Percentiles rank a stretch among this genome's conserved stretches.
Evolutionary conservation across 2,888 invertebrate genomes (phyloP).

Genomic region (Morpho achilles): DNA sequence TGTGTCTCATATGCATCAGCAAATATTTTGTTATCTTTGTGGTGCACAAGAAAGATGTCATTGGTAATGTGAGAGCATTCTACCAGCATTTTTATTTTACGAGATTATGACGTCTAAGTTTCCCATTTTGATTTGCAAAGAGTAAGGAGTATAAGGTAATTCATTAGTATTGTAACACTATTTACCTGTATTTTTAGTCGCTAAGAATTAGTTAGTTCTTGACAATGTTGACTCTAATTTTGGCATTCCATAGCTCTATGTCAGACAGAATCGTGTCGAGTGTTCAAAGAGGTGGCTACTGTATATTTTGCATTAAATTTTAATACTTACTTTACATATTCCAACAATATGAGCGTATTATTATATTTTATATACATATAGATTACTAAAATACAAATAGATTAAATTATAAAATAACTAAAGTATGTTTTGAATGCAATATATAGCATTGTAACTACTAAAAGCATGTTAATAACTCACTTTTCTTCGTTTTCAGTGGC

Average conservation of each 20-base stretch:
- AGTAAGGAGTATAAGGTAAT: constrained; percentile 60
- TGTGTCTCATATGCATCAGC: constrained; percentile 40
- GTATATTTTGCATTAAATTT: constrained; percentile 21
- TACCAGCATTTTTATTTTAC: constrained; percentile 65
- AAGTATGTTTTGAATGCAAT: too few relatives aligned
- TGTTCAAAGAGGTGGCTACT: constrained; percentile 35
- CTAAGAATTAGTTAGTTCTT: constrained; percentile 21
- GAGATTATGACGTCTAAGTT: constrained; percentile 63
- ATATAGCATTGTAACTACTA: too few relatives aligned
- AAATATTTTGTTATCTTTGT: constrained; percentile 43
- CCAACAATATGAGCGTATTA: too few relatives aligned
- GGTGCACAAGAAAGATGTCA: constrained; percentile 68
- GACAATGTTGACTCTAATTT: constrained; percentile 70
- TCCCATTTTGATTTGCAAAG: constrained; percentile 50
- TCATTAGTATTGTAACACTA: constrained; percentile 30
- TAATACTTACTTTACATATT: constrained; percentile 10
- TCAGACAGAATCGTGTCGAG: constrained; percentile 54
- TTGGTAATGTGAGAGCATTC: constrained; percentile 77
- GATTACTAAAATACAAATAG: too few relatives aligned
- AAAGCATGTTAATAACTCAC: too few relatives aligned
- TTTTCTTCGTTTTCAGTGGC: constrained; percentile 20
- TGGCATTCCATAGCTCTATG: constrained; percentile 70
- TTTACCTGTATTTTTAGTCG: constrained; percentile 24
- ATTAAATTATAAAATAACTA: too few relatives aligned
- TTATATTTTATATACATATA: too few relatives aligned